phyloP scores from a whole-genome alignment of 2,113 vertebrate genomes.

The Oreochromis niloticus region DNA sequence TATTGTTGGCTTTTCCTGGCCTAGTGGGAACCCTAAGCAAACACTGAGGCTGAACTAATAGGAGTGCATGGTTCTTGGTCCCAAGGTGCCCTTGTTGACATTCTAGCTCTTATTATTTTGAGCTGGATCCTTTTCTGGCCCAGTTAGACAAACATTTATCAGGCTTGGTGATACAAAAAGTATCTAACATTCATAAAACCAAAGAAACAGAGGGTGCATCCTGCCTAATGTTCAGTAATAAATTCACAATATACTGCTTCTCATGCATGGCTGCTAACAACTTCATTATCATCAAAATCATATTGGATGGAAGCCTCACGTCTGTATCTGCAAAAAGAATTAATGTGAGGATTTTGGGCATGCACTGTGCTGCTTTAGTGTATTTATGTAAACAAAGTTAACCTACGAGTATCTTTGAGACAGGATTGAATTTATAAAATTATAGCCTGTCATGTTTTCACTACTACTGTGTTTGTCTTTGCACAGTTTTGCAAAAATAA shows the following conservation, averaged over 20 bases:
- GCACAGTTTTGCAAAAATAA: not conserved
- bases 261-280: not conserved
- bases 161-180: not conserved
- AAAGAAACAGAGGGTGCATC: not conserved
- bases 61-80: not conserved
- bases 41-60: not conserved
- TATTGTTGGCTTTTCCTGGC: not conserved
- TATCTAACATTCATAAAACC: not conserved
- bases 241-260: not conserved
- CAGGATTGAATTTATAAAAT: not conserved
- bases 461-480: not conserved
- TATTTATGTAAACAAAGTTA: not conserved
- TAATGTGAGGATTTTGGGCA: rapidly evolving
- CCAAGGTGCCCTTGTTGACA: not conserved
- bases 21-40: not conserved
- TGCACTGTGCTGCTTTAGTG: not conserved
- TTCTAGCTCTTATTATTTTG: not conserved
- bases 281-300: not conserved
- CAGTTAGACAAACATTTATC: not conserved
- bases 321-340: rapidly evolving
- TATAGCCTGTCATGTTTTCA: not conserved
- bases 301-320: not conserved
- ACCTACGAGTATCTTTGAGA: not conserved
- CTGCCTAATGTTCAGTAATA: not conserved
- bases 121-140: not conserved